Conservation (phyloP, 2,113 vertebrate species). For the Tupaia chinensis region DNA sequence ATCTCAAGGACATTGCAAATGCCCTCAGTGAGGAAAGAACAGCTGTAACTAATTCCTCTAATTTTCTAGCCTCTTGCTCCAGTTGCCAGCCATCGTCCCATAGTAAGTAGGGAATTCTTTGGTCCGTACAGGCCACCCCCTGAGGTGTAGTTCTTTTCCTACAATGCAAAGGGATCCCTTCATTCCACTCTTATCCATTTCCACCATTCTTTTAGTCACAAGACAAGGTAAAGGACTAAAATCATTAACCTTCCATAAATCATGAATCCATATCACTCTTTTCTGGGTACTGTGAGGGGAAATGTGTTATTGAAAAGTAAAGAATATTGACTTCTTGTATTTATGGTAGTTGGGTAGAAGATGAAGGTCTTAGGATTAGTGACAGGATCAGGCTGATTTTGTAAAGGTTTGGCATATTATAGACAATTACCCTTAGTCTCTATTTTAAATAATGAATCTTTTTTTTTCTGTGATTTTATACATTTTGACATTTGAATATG, state of each 20-base stretch:
- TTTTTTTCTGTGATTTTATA: background rate
- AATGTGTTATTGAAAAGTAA: background rate
- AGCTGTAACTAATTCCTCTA: background rate
- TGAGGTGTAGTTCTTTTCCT: background rate
- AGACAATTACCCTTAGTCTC: background rate
- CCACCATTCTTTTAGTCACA: background rate
- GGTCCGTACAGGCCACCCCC: background rate
- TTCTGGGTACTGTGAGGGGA: background rate
- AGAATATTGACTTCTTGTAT: background rate
- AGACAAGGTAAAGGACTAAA: background rate
- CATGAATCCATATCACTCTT: background rate
- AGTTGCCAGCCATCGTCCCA: no score
- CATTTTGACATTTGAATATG: background rate
- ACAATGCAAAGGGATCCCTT: background rate
- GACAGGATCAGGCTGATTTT: background rate
- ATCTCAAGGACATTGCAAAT: background rate
- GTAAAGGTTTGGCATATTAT: background rate
- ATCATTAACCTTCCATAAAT: background rate
- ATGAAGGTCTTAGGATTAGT: background rate
- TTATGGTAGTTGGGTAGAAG: background rate
- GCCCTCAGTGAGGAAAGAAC: fast-evolving
- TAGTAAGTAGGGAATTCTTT: no score
- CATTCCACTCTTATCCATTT: no score
- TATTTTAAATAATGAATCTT: background rate
- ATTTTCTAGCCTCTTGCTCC: background rate